Conservation (phyloP, 1,140 invertebrate species). For the Sipha flava region DNA sequence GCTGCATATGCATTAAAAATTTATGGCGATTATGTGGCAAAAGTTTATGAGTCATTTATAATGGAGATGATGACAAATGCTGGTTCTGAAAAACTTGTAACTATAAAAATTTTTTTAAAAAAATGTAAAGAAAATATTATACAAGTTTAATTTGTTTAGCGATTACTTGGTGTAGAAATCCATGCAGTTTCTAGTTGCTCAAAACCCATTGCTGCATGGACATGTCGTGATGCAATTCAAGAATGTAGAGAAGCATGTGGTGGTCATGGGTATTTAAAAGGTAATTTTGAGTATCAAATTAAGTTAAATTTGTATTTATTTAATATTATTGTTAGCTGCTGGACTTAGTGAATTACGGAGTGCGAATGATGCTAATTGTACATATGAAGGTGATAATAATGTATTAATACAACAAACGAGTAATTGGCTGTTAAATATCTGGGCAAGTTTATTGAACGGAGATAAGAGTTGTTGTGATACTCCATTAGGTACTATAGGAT, state of each 20-base stretch:
- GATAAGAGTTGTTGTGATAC: constrained; percentile 48
- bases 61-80: constrained; percentile 49
- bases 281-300: constrained; percentile 44
- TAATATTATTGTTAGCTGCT: constrained; percentile 48
- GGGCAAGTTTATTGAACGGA: constrained; percentile 33
- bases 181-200: constrained; percentile 81
- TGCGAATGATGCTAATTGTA: constrained; percentile 85
- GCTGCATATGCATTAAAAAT: constrained; percentile 66
- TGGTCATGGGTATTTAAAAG: constrained; percentile 69
- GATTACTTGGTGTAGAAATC: constrained; percentile 68
- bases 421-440: constrained; percentile 61
- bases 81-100: constrained; percentile 46
- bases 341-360: constrained; percentile 73
- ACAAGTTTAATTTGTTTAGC: constrained; percentile 43
- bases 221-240: constrained; percentile 72
- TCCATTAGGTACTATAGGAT: constrained; percentile 58
- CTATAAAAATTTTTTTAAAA: not conserved
- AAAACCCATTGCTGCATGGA: constrained; percentile 82
- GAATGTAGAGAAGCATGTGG: constrained; percentile 86
- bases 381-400: constrained; percentile 95
- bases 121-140: not conserved
- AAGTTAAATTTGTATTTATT: not conserved
- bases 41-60: constrained; percentile 49
- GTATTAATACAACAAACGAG: constrained; percentile 88
- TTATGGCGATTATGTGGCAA: constrained; percentile 53